Conservation (phyloP, 2,797 vertebrate species). For the Melanotaenia parkinsoni region DNA sequence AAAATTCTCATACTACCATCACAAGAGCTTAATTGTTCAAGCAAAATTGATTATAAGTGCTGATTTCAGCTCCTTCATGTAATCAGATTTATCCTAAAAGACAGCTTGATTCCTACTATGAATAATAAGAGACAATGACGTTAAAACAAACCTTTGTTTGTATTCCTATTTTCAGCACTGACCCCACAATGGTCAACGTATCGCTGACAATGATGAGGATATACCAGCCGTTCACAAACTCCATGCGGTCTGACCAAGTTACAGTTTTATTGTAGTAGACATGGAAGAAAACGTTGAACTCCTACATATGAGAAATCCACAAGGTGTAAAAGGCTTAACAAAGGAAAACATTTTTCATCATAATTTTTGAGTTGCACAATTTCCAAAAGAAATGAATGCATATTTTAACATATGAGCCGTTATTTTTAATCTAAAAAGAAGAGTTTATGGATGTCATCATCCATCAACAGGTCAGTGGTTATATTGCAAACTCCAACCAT, state of each 20-base stretch:
- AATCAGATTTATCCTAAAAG: neutral
- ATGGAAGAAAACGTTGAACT: slow-evolving; percentile 88
- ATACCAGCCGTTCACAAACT: slow-evolving; percentile 97
- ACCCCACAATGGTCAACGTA: slow-evolving; percentile 88
- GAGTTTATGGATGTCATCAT: neutral
- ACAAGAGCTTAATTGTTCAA: neutral
- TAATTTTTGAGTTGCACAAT: neutral
- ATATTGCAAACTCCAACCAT: neutral
- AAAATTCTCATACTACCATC: neutral
- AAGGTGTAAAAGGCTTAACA: neutral
- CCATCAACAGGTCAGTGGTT: neutral
- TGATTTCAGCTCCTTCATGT: neutral
- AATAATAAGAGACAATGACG: neutral
- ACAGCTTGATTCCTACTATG: neutral
- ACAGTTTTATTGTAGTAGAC: slow-evolving; percentile 86
- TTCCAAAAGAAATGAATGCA: neutral
- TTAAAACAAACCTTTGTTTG: slow-evolving; percentile 88
- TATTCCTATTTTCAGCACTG: slow-evolving; percentile 94
- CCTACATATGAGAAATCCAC: slow-evolving; percentile 77
- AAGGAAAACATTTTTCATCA: neutral
- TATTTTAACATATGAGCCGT: neutral
- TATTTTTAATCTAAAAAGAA: neutral
- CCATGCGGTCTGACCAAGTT: slow-evolving; percentile 88
- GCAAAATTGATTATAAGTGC: neutral
- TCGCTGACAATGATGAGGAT: slow-evolving; percentile 93